phyloP scores from a whole-genome alignment of 2,113 vertebrate genomes.

The Salvelinus namaycush region DNA sequence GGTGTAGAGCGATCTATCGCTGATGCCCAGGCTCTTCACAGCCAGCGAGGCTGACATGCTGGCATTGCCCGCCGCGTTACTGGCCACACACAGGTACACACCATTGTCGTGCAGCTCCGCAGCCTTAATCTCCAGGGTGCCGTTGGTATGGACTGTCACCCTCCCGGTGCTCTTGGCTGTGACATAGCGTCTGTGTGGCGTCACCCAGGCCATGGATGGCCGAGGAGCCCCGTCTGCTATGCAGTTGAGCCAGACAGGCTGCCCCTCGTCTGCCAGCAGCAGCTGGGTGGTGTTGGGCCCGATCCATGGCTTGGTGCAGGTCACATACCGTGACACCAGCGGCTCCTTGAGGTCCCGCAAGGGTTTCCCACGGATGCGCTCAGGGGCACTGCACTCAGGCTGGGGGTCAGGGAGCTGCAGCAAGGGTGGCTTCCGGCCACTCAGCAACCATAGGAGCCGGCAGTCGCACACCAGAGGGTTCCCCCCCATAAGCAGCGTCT shows the following conservation, averaged over 20 bases:
- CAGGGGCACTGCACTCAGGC: slow-evolving; percentile 87
- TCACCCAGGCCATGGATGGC: slow-evolving; percentile 90
- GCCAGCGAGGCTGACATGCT: slow-evolving; percentile 89
- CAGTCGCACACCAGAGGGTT: slow-evolving; percentile 97
- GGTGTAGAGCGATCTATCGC: slow-evolving; percentile 84
- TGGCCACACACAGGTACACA: slow-evolving; percentile 92
- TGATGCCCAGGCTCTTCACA: slow-evolving; percentile 84
- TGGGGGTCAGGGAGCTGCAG: slow-evolving; percentile 88
- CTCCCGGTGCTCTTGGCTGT: slow-evolving; percentile 92
- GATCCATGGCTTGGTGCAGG: slow-evolving; percentile 90
- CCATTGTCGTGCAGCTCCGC: slow-evolving; percentile 97
- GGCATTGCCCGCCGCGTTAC: slow-evolving; percentile 93
- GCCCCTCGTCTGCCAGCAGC: slow-evolving; percentile 90
- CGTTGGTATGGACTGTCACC: slow-evolving; percentile 90
- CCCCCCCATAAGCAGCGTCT: slow-evolving; percentile 88
- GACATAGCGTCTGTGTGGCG: slow-evolving; percentile 90
- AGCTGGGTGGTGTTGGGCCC: slow-evolving; percentile 88
- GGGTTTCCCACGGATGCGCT: slow-evolving; percentile 85
- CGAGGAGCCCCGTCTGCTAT: slow-evolving; percentile 88
- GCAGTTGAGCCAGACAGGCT: slow-evolving; percentile 90
- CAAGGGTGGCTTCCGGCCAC: slow-evolving; percentile 80
- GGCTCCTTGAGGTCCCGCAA: slow-evolving; percentile 90
- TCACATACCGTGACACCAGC: slow-evolving; percentile 89
- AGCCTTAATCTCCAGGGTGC: slow-evolving; percentile 92
- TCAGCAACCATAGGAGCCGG: slow-evolving; percentile 92